Percentiles rank a stretch among this genome's conserved stretches.
These are phyloP conservation scores for Stichodactyla helianthus DNA, from an alignment of 64 coral and sea anemone species.

Conservation along the genomic window DNA sequence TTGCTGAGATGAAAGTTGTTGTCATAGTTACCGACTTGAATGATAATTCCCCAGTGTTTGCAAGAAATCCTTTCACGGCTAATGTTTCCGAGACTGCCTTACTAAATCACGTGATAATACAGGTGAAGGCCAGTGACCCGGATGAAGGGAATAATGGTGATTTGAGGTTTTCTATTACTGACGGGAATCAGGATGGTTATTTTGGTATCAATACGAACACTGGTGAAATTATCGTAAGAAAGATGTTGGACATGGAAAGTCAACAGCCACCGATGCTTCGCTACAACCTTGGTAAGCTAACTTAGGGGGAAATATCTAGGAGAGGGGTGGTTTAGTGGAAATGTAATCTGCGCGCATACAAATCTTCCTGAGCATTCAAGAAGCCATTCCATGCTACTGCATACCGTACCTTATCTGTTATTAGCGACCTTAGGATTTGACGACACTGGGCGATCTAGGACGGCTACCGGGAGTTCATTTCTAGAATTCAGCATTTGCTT, in stretches of 20 bases:
- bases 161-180: slow-evolving; percentile 38
- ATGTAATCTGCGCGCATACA: too few relatives aligned
- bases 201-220: slow-evolving; percentile 43
- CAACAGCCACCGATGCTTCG: not conserved
- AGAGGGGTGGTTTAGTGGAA: too few relatives aligned
- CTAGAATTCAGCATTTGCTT: too few relatives aligned
- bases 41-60: slow-evolving; percentile 52
- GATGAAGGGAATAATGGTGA: slow-evolving; percentile 42
- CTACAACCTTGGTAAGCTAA: slow-evolving; percentile 16
- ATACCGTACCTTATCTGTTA: too few relatives aligned
- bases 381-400: too few relatives aligned
- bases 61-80: not conserved
- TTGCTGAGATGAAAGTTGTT: slow-evolving; percentile 4
- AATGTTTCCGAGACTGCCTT: slow-evolving; percentile 36
- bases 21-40: slow-evolving; percentile 47
- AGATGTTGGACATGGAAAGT: slow-evolving; percentile 52
- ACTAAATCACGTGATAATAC: slow-evolving; percentile 16
- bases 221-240: slow-evolving; percentile 41
- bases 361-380: too few relatives aligned
- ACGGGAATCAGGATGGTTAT: slow-evolving; percentile 43
- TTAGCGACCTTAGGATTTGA: too few relatives aligned
- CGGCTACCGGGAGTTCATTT: too few relatives aligned
- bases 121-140: slow-evolving; percentile 21
- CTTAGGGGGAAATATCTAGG: too few relatives aligned
- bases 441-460: too few relatives aligned